Conservation (phyloP, 2,888 invertebrate genomes). For the Agrotis puta region DNA sequence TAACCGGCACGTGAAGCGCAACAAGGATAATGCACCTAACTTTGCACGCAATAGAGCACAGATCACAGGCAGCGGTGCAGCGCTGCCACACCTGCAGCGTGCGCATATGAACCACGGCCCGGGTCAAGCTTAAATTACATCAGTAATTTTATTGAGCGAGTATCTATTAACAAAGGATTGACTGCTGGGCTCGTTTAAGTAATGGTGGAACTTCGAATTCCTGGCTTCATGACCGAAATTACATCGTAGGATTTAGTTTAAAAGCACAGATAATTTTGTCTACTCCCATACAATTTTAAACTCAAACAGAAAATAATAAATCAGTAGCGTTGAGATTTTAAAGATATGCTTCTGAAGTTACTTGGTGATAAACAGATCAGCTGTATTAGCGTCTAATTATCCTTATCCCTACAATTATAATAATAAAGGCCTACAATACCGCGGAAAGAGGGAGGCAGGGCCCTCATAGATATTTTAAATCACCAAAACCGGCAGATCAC, state of each 20-base stretch:
- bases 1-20: neutral
- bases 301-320: neutral
- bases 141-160: neutral
- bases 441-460: too few species aligned
- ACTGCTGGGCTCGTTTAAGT: neutral
- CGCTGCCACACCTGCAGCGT: conserved; percentile 28
- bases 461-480: too few species aligned
- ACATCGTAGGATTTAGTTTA: neutral
- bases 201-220: neutral
- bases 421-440: too few species aligned
- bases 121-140: conserved; percentile 1
- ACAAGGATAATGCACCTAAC: conserved; percentile 27
- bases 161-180: neutral
- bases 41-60: conserved; percentile 32
- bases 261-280: neutral
- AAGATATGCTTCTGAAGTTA: neutral
- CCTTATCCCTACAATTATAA: too few species aligned
- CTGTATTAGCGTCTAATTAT: too few species aligned
- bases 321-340: neutral
- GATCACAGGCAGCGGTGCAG: neutral
- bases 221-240: conserved; percentile 2
- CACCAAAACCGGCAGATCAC: too few species aligned
- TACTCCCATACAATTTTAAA: neutral
- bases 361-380: too few species aligned
- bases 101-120: conserved; percentile 27